A percentile compares a stretch with the other conserved stretches of the same genome.
phyloP scores from a whole-genome alignment of 1,140 invertebrate genomes.

The Tachypleus tridentatus region DNA sequence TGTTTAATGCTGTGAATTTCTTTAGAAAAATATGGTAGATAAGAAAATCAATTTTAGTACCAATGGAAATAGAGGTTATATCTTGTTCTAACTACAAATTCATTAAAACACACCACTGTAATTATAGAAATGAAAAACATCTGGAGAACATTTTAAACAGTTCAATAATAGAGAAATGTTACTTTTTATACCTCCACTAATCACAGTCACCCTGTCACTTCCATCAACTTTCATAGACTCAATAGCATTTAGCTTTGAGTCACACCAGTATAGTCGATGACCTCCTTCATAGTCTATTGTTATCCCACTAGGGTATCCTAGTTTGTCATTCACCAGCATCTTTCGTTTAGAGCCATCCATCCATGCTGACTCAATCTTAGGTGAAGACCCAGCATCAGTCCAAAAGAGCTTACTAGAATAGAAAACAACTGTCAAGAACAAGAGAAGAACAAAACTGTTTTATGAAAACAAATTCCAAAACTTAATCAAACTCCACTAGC shows the following conservation, averaged over 20 bases:
- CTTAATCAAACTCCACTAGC: too few species aligned
- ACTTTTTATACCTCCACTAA: conserved; percentile 8
- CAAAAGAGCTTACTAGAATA: conserved; percentile 66
- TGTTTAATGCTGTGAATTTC: too few species aligned
- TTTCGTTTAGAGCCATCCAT: conserved; percentile 85
- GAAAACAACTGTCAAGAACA: background rate
- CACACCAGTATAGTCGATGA: conserved; percentile 87
- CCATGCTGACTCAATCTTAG: conserved; percentile 73
- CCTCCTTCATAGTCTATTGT: conserved; percentile 81
- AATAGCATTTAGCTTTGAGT: conserved; percentile 85
- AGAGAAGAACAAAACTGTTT: too few species aligned
- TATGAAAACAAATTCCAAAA: too few species aligned
- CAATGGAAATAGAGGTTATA: too few species aligned
- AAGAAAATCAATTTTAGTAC: too few species aligned
- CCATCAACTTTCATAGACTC: conserved; percentile 80
- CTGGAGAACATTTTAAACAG: too few species aligned
- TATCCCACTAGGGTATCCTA: conserved; percentile 74
- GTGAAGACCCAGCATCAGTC: conserved; percentile 58
- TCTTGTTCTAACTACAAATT: too few species aligned
- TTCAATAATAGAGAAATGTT: background rate
- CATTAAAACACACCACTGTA: too few species aligned
- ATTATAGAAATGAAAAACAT: too few species aligned
- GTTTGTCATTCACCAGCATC: conserved; percentile 56
- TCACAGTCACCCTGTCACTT: conserved; percentile 45
- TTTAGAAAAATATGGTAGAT: too few species aligned